Base-by-base conservation (phyloP, 2,797 vertebrate genomes). In the Clamator glandarius region DNA sequence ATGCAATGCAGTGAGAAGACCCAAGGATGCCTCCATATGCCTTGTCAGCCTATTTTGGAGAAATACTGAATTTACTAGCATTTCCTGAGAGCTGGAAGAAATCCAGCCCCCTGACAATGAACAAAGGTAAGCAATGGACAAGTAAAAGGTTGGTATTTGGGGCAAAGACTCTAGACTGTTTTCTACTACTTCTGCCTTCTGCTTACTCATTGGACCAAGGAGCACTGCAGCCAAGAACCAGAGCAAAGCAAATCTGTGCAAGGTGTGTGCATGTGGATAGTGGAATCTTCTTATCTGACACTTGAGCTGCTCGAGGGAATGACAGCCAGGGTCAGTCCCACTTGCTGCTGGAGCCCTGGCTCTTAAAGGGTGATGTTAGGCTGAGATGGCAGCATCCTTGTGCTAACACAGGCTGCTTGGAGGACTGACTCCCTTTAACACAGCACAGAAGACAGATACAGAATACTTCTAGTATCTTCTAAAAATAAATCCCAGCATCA, bases 211-310 rank as follows among this genome's bases (percentile, higher is more conserved):
- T 58, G 62, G 29, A 90, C 51, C 51, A 51, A 39, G 36, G 26
- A 31, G 17, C 2, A 0, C 35, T 21, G 64, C 4, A 11, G 36
- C 24, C 15, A 3, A 0, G 2, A 90, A 50, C 51, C 42, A 33
- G 33, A n/a, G n/a, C 73, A 89, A 35, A 55, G 36, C 54, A 55
- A 24, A n/a, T 76, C 13, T 42, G 33, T 31, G 26, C 54, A 52
- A 52, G 15, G 5, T 0, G 1, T 42, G n/a, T 33, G 57, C 39
- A 29, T 5, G 0, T 11, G 50, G 63, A 6, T 19, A 19, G 31
- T 5, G 11, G 15, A 19, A 42, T 31, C 42, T 41, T 35, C 66
- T 42, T 18, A 10, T 11, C 59, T 15, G 42, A 8, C 15, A 26
- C 57, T 72, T 74, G 6, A 75, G 31, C 10, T 24, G 25, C 61